phyloP scores from a whole-genome alignment of 2,113 vertebrate genomes.

The Papio anubis region DNA sequence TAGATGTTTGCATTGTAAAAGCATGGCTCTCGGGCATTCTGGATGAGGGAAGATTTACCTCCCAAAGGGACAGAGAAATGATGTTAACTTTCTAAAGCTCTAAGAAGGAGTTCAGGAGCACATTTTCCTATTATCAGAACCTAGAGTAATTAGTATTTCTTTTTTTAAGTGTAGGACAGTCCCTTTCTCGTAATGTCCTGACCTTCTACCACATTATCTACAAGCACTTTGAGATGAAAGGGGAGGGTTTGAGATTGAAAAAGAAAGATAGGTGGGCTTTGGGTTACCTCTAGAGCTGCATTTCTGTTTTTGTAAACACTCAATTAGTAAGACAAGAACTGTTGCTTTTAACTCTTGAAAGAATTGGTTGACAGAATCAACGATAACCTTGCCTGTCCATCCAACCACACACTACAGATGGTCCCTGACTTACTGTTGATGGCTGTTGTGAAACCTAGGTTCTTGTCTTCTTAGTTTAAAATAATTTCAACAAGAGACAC shows the following conservation, averaged over 20 bases:
- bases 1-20: not conserved
- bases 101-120: not conserved
- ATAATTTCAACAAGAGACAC: too few relatives aligned
- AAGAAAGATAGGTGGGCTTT: not conserved
- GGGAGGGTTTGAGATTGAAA: not conserved
- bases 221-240: not conserved
- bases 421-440: not conserved
- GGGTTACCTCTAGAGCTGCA: not conserved
- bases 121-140: not conserved
- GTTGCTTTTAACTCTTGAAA: not conserved
- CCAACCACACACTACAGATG: not conserved
- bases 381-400: not conserved
- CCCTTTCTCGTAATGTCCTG: not conserved
- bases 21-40: not conserved
- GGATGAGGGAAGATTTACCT: not conserved
- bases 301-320: not conserved
- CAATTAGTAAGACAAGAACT: not conserved
- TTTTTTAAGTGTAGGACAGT: not conserved
- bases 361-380: not conserved
- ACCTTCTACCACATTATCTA: not conserved
- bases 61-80: not conserved
- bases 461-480: too few relatives aligned
- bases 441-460: too few relatives aligned
- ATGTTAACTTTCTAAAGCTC: not conserved
- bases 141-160: not conserved